These are phyloP conservation scores for Conomelus anceps DNA, from an alignment of 2,888 invertebrate genomes.

Conservation along the genomic window DNA sequence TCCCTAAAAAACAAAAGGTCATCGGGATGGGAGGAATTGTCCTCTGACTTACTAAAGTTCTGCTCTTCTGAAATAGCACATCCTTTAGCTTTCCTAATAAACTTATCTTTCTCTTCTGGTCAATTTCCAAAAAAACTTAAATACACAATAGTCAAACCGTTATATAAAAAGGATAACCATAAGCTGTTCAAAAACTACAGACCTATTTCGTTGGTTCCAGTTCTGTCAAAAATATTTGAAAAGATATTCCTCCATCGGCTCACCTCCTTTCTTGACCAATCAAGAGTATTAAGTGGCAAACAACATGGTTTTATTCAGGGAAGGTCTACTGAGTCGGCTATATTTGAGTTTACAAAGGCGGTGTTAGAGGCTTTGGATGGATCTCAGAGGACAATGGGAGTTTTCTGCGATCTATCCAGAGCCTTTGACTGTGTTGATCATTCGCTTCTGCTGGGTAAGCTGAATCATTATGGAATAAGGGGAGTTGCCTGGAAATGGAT, in stretches of 20 bases:
- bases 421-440: slow-evolving; percentile 5
- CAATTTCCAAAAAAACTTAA: neutral
- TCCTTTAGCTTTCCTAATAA: neutral
- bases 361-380: slow-evolving; percentile 15
- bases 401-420: slow-evolving; percentile 13
- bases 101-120: neutral
- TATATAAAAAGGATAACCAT: neutral
- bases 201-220: neutral
- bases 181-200: slow-evolving; percentile 2
- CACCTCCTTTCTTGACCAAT: neutral
- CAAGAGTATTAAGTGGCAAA: neutral
- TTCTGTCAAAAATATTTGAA: slow-evolving; percentile 14
- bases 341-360: neutral
- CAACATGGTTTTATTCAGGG: slow-evolving; percentile 7
- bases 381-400: neutral
- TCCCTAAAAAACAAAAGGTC: slow-evolving; percentile 2
- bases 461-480: neutral
- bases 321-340: slow-evolving; percentile 1
- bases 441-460: neutral
- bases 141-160: slow-evolving; percentile 3
- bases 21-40: neutral
- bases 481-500: neutral
- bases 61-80: neutral
- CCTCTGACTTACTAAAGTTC: neutral
- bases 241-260: neutral